These are phyloP conservation scores for Aporophyla nigra DNA, from an alignment of 2,888 invertebrate species.

Conservation along the genomic window DNA sequence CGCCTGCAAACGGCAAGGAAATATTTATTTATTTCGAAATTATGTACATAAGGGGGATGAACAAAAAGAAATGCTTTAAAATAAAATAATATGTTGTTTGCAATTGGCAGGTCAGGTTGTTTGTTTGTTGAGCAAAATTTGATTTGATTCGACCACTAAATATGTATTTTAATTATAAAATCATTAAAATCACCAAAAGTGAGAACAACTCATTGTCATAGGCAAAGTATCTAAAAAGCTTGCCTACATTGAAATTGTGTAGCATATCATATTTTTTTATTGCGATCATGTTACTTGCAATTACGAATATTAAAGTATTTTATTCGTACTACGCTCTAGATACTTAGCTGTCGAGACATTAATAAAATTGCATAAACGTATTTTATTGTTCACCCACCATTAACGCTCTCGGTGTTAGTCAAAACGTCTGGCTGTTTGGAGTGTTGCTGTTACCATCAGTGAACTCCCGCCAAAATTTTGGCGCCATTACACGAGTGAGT, in stretches of 20 bases:
- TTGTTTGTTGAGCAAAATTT: too few species aligned
- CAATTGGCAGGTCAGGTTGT: too few species aligned
- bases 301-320: conserved; percentile 43
- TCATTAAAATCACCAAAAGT: too few species aligned
- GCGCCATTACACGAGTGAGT: conserved; percentile 89
- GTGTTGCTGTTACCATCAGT: conserved; percentile 73
- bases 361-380: conserved; percentile 82
- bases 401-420: conserved; percentile 80
- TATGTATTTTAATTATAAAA: too few species aligned
- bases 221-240: not conserved
- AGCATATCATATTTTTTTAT: not conserved
- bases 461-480: conserved; percentile 85
- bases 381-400: conserved; percentile 87
- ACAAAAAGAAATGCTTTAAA: too few species aligned
- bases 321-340: conserved; percentile 27
- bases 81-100: too few species aligned
- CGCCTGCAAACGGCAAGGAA: too few species aligned
- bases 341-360: conserved; percentile 67
- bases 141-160: too few species aligned
- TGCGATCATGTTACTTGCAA: conserved; percentile 5
- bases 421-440: conserved; percentile 79
- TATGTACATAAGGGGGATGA: too few species aligned
- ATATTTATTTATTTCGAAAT: too few species aligned
- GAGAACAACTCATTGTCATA: too few species aligned
- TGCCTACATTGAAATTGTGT: not conserved